These are phyloP conservation scores for Temnothorax longispinosus DNA, from an alignment of 1,140 invertebrate genomes.

Conservation along the genomic window DNA sequence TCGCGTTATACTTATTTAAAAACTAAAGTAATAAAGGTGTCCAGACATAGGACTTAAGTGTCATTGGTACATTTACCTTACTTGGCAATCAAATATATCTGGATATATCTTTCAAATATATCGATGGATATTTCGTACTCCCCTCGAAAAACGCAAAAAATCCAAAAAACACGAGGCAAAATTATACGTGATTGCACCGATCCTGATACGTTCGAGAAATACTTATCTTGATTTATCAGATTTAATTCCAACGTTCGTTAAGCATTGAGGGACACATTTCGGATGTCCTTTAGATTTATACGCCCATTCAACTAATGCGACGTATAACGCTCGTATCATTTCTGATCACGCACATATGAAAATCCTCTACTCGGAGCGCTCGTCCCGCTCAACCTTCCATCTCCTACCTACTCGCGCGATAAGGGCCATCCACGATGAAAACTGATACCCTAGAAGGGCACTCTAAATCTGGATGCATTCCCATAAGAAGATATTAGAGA, in stretches of 20 bases:
- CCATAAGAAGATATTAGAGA: constrained; percentile 39
- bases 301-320: background rate
- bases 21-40: too few species aligned
- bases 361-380: background rate
- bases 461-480: constrained; percentile 22
- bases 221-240: background rate
- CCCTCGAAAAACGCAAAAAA: background rate
- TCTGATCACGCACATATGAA: constrained; percentile 15
- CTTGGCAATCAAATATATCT: background rate
- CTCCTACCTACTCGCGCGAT: background rate
- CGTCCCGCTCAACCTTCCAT: background rate
- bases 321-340: background rate
- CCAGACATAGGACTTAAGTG: too few species aligned
- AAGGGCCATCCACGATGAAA: constrained; percentile 9
- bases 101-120: background rate
- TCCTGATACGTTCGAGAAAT: background rate
- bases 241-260: background rate
- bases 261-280: background rate
- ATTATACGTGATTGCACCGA: background rate
- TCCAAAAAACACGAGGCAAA: background rate
- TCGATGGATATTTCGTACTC: background rate
- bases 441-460: background rate
- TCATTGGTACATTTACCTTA: too few species aligned
- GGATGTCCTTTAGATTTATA: background rate
- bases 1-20: too few species aligned